Percentiles rank a stretch among this genome's conserved stretches.
phyloP scores from a whole-genome alignment of 2,797 vertebrate genomes.

The Hyperoplus immaculatus region DNA sequence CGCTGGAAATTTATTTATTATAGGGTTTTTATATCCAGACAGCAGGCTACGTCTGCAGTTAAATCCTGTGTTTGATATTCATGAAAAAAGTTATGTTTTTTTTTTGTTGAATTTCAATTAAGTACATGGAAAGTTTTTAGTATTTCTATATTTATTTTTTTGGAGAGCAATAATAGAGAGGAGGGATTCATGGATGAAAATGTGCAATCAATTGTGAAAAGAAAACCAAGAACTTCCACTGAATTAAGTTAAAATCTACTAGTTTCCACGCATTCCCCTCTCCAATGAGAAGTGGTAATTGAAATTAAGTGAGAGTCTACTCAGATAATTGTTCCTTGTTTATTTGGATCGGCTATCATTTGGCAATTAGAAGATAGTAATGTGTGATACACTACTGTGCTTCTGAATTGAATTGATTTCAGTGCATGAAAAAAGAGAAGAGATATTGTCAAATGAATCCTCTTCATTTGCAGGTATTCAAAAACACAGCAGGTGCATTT shows the following conservation, averaged over 20 bases:
- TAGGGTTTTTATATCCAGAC: slow-evolving; percentile 59
- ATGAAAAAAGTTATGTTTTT: slow-evolving; percentile 34
- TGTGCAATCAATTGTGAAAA: background rate
- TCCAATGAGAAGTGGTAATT: background rate
- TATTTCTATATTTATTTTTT: slow-evolving; percentile 4
- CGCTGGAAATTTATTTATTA: slow-evolving; percentile 73
- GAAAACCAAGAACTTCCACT: too few relatives aligned
- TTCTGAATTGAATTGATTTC: slow-evolving; percentile 15
- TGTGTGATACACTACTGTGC: background rate
- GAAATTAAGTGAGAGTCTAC: background rate
- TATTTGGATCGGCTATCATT: slow-evolving; percentile 2
- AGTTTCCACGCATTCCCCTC: background rate
- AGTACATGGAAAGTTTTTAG: slow-evolving; percentile 9
- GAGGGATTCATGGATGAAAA: background rate
- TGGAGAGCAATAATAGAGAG: background rate
- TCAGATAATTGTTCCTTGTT: background rate
- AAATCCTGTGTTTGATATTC: slow-evolving; percentile 57
- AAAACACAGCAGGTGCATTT: background rate
- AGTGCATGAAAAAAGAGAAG: slow-evolving; percentile 1
- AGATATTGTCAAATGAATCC: background rate
- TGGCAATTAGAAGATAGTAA: background rate
- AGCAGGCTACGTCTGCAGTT: slow-evolving; percentile 47
- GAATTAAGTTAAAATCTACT: background rate
- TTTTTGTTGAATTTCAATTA: slow-evolving; percentile 22
- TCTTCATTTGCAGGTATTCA: background rate